Conservation (phyloP, 2,797 vertebrate genomes). For the Taenioides sp. region DNA sequence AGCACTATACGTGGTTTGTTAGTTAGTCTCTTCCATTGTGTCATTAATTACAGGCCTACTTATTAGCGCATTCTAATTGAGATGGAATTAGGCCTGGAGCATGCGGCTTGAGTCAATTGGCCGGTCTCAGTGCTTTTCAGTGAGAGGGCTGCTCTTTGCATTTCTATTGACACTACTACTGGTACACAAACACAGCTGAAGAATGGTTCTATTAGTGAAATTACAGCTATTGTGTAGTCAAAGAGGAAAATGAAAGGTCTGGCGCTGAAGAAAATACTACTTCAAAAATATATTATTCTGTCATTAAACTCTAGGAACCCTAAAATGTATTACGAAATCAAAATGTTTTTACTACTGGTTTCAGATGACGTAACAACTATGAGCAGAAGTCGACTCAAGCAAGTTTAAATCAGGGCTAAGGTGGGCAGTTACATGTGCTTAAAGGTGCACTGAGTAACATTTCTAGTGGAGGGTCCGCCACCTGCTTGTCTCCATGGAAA, state of each 20-base stretch:
- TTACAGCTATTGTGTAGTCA: background rate
- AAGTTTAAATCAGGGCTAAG: background rate
- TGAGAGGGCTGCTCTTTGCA: slow-evolving; percentile 42
- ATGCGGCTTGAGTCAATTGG: slow-evolving; percentile 43
- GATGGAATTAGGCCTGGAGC: slow-evolving; percentile 61
- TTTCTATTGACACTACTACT: slow-evolving; percentile 40
- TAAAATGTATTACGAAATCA: background rate
- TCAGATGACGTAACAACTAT: background rate
- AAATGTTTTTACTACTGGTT: background rate
- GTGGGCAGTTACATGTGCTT: too few species aligned
- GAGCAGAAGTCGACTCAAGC: background rate
- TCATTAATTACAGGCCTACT: slow-evolving; percentile 54
- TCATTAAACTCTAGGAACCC: background rate
- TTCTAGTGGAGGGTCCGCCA: too few species aligned
- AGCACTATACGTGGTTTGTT: slow-evolving; percentile 53
- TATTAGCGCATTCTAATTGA: slow-evolving; percentile 58
- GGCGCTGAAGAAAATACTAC: background rate
- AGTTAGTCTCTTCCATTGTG: slow-evolving; percentile 54
- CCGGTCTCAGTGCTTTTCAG: slow-evolving; percentile 40
- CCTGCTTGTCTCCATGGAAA: too few species aligned
- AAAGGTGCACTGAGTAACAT: too few species aligned
- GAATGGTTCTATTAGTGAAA: slow-evolving; percentile 9
- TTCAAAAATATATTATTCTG: background rate
- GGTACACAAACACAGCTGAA: slow-evolving; percentile 25
- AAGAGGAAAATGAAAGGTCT: slow-evolving; percentile 5